Percentiles rank a stretch among this genome's conserved stretches.
Conservation (phyloP, 2,888 invertebrate genomes). For the Sylvicola cinctus region DNA sequence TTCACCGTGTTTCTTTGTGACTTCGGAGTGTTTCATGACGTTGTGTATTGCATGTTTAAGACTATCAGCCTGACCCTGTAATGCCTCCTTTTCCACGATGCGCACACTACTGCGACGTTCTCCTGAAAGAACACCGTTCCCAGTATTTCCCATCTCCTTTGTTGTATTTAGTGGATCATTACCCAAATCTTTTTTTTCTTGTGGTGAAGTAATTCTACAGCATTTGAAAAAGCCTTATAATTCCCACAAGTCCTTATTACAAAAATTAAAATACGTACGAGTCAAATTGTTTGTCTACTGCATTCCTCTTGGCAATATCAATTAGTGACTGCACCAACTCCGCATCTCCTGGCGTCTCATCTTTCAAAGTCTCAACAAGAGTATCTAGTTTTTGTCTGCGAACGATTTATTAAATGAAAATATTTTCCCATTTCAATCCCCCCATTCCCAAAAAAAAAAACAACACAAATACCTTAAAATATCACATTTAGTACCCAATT, state of each 20-base stretch:
- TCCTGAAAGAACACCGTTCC: slow-evolving; percentile 30
- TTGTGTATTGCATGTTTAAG: slow-evolving; percentile 62
- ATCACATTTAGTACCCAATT: slow-evolving; percentile 44
- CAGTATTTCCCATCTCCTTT: slow-evolving; percentile 28
- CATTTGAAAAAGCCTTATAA: too few relatives aligned
- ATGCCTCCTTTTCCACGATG: slow-evolving; percentile 33
- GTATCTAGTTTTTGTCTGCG: slow-evolving; percentile 44
- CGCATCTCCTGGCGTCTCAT: slow-evolving; percentile 33
- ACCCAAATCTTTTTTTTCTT: too few relatives aligned
- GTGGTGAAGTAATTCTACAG: too few relatives aligned
- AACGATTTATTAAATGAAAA: neutral
- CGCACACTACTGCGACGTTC: slow-evolving; percentile 23
- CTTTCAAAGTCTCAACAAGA: slow-evolving; percentile 48
- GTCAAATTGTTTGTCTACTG: too few relatives aligned
- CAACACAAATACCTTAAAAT: slow-evolving; percentile 27
- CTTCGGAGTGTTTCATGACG: slow-evolving; percentile 60
- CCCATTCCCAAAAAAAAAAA: too few relatives aligned
- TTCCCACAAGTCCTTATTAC: too few relatives aligned
- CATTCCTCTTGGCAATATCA: slow-evolving; percentile 10
- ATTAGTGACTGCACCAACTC: slow-evolving; percentile 19
- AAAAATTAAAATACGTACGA: too few relatives aligned
- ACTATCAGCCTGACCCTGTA: slow-evolving; percentile 52
- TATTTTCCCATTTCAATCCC: too few relatives aligned
- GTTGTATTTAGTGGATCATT: slow-evolving; percentile 11
- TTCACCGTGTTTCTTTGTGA: too few relatives aligned